phyloP scores from a whole-genome alignment of 2,888 invertebrate species.

The Spatulosminthurus flaviceps region DNA sequence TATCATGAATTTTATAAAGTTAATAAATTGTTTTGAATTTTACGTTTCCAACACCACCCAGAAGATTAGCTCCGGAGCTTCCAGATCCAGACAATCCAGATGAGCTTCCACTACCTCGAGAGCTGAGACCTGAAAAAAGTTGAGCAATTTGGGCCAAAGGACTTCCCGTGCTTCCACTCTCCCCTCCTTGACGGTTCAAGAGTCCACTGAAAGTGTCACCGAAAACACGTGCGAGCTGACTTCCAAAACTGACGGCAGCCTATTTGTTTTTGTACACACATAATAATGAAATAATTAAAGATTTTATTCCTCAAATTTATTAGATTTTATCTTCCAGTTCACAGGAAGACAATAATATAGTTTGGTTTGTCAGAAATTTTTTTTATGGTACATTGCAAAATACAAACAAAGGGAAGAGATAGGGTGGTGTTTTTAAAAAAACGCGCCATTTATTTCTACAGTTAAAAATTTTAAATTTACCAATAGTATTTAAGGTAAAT shows the following conservation, averaged over 20 bases:
- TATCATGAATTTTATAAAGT: background rate
- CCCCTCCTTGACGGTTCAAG: slow-evolving; percentile 57
- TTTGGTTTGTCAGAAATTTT: too few species aligned
- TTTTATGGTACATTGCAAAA: too few species aligned
- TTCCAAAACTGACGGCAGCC: slow-evolving; percentile 64
- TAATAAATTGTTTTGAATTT: background rate
- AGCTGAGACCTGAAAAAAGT: slow-evolving; percentile 42
- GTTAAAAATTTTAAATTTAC: too few species aligned
- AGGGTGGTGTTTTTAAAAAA: too few species aligned
- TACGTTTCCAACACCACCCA: slow-evolving; percentile 64
- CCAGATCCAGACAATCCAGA: slow-evolving; percentile 25
- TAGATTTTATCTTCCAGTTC: too few species aligned
- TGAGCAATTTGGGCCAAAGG: slow-evolving; percentile 44
- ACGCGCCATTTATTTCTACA: too few species aligned
- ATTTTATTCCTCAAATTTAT: too few species aligned
- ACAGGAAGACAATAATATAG: too few species aligned
- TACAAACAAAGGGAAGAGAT: too few species aligned
- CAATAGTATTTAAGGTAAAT: too few species aligned
- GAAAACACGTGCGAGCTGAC: slow-evolving; percentile 62
- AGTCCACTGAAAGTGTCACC: slow-evolving; percentile 63
- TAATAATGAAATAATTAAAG: too few species aligned
- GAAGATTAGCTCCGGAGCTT: slow-evolving; percentile 51
- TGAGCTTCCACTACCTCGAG: slow-evolving; percentile 19
- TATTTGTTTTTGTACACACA: slow-evolving; percentile 30
- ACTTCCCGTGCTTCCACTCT: slow-evolving; percentile 23